Evolutionary conservation across 2,113 vertebrate species (phyloP).

Genomic region (Leptocoma aspasia): DNA sequence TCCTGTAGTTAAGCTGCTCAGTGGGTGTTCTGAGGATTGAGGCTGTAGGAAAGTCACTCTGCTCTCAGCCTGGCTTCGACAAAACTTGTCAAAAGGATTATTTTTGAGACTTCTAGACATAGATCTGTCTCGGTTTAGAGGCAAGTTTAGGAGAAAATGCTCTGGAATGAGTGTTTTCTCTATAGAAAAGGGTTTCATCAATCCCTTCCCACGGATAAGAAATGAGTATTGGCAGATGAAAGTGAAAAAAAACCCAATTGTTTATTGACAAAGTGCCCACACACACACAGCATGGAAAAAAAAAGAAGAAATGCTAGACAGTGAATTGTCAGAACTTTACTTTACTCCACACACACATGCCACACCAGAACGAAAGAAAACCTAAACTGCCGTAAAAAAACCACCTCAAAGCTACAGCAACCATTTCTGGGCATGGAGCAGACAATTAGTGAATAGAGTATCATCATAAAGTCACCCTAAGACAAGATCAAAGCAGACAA

Average conservation of each 20-base stretch:
- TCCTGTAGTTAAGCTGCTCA: not conserved
- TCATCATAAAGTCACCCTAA: not conserved
- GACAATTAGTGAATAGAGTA: not conserved
- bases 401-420: not conserved
- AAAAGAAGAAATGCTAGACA: not conserved
- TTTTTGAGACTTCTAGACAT: not conserved
- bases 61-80: not conserved
- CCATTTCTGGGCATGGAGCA: not conserved
- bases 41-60: not conserved
- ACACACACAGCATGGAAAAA: not conserved
- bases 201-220: not conserved
- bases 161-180: not conserved
- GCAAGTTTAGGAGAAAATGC: not conserved
- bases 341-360: not conserved
- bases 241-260: not conserved
- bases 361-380: not conserved
- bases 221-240: not conserved
- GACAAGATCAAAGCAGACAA: not conserved
- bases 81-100: not conserved
- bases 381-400: not conserved
- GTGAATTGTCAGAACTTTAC: not conserved
- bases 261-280: not conserved
- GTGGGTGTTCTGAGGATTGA: not conserved
- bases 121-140: not conserved
- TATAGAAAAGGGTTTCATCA: not conserved